Conservation (phyloP, 2,113 vertebrate species). For the Apteryx owenii region DNA sequence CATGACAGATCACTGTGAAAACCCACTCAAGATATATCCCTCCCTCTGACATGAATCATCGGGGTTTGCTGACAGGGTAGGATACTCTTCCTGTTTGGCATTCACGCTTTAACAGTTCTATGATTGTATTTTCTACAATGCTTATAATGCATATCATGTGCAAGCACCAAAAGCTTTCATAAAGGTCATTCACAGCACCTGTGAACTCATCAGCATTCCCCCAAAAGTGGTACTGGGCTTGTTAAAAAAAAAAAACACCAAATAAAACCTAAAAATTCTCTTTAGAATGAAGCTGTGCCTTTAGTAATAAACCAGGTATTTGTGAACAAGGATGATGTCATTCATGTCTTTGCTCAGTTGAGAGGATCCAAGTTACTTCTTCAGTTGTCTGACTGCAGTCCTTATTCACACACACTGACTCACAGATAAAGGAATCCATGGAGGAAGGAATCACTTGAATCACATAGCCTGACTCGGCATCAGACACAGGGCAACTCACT, state of each 20-base stretch:
- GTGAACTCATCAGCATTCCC: not conserved
- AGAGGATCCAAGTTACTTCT: constrained; percentile 28
- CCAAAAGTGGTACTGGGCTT: not conserved
- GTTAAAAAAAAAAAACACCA: not conserved
- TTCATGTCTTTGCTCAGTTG: not conserved
- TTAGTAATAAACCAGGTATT: not conserved
- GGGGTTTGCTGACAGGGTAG: not conserved
- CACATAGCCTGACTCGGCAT: not conserved
- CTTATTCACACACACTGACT: constrained; percentile 50
- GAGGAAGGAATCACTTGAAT: constrained; percentile 22
- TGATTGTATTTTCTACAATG: not conserved
- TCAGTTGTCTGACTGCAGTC: constrained; percentile 23
- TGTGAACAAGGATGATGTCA: constrained; percentile 22
- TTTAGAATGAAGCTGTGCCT: not conserved
- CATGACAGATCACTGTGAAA: not conserved
- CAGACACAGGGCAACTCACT: not conserved
- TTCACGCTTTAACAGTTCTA: not conserved
- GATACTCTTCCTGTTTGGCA: not conserved
- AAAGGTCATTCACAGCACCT: not conserved
- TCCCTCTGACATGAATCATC: not conserved
- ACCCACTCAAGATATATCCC: not conserved
- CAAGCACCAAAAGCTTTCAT: not conserved
- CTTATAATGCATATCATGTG: not conserved
- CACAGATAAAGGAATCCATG: not conserved
- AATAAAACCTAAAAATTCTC: not conserved